A percentile compares a stretch with the other conserved stretches of the same genome.
phyloP scores from a whole-genome alignment of 1,140 invertebrate species.

The Hormaphis cornu region DNA sequence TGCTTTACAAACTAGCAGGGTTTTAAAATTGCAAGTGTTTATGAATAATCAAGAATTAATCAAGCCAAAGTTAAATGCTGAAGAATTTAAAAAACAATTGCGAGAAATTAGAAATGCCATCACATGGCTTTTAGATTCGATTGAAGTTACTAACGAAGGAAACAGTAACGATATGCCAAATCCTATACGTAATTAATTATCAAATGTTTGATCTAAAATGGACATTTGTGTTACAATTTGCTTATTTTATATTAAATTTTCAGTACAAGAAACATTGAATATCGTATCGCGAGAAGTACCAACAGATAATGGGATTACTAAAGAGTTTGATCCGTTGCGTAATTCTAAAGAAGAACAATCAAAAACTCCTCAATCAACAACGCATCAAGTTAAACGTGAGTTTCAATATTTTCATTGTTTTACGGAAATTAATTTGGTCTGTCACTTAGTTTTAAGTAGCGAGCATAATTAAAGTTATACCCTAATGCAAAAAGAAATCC shows the following conservation, averaged over 20 bases:
- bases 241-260: neutral
- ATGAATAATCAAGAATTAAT: constrained; percentile 39
- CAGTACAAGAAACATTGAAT: neutral
- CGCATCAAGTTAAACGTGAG: neutral
- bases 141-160: constrained; percentile 41
- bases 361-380: constrained; percentile 1
- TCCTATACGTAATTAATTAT: neutral
- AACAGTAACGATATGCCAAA: neutral
- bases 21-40: constrained; percentile 56
- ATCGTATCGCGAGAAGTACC: neutral
- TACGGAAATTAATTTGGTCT: too few species aligned
- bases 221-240: neutral
- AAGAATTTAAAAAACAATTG: constrained; percentile 49
- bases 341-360: constrained; percentile 19
- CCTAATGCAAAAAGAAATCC: too few species aligned
- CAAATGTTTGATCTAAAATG: neutral
- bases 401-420: neutral
- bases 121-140: constrained; percentile 49
- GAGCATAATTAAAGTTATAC: too few species aligned
- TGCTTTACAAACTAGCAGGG: constrained; percentile 61
- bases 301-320: constrained; percentile 20
- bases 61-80: constrained; percentile 31
- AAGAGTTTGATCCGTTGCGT: constrained; percentile 18
- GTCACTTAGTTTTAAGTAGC: too few species aligned
- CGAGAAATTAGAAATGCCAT: constrained; percentile 52